Conservation (phyloP, 2,888 invertebrate species). For the Stenichneumon culpator region DNA sequence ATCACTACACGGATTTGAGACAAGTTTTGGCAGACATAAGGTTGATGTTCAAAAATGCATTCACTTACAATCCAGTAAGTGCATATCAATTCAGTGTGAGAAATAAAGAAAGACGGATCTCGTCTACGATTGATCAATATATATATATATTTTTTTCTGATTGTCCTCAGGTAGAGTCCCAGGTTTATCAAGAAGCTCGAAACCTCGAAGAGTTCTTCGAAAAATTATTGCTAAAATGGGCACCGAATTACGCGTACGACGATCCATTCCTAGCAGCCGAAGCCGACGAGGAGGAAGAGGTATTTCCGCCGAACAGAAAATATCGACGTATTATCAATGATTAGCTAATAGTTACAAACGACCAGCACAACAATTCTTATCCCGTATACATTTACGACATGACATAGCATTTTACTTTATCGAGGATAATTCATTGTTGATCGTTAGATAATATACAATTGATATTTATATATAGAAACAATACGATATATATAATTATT, state of each 20-base stretch:
- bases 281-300: slow-evolving; percentile 85
- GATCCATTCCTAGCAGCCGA: slow-evolving; percentile 84
- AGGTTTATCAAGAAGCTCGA: slow-evolving; percentile 92
- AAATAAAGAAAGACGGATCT: background rate
- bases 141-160: slow-evolving; percentile 5
- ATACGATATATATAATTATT: background rate
- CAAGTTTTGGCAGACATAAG: slow-evolving; percentile 93
- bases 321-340: slow-evolving; percentile 86
- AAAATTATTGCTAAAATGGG: slow-evolving; percentile 92
- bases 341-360: slow-evolving; percentile 68
- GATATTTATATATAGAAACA: slow-evolving; percentile 26
- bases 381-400: slow-evolving; percentile 2
- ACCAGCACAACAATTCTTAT: slow-evolving; percentile 27
- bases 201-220: slow-evolving; percentile 95
- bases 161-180: slow-evolving; percentile 88
- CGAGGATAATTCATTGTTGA: slow-evolving; percentile 41
- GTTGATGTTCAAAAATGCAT: slow-evolving; percentile 95
- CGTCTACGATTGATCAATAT: background rate
- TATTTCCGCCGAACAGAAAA: slow-evolving; percentile 86
- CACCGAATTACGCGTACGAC: slow-evolving; percentile 91
- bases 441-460: slow-evolving; percentile 33
- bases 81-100: slow-evolving; percentile 6
- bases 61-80: slow-evolving; percentile 93
- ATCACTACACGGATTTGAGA: slow-evolving; percentile 91
- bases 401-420: slow-evolving; percentile 32